Evolutionary conservation across 2,113 vertebrate genomes (phyloP).

Genomic region (Ochotona curzoniae): DNA sequence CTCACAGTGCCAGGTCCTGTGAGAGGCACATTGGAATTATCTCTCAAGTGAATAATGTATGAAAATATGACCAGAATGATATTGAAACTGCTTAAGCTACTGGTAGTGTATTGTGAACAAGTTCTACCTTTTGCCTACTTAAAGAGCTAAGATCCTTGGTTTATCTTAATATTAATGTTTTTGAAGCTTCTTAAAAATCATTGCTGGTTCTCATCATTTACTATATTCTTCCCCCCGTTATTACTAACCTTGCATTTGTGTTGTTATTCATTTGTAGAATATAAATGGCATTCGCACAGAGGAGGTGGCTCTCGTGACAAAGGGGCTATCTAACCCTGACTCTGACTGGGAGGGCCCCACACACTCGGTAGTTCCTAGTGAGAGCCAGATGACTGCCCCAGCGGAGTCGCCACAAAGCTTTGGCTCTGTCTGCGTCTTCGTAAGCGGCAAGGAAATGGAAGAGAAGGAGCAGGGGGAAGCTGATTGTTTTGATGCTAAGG

Average conservation of each 20-base stretch:
- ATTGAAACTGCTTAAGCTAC: neutral
- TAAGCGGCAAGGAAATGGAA: constrained; percentile 82
- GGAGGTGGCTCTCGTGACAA: constrained; percentile 85
- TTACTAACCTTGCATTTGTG: constrained; percentile 85
- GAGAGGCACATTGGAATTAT: neutral
- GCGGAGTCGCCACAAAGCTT: constrained; percentile 75
- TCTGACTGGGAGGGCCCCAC: constrained; percentile 83
- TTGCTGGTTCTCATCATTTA: constrained; percentile 53
- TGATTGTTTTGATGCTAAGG: constrained; percentile 72
- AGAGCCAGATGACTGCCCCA: constrained; percentile 74
- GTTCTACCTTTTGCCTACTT: constrained; percentile 45
- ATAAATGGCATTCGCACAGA: constrained; percentile 84
- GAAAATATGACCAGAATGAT: constrained; percentile 2
- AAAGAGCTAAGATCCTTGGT: constrained; percentile 40
- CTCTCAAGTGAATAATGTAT: constrained; percentile 11
- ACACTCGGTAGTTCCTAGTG: constrained; percentile 82
- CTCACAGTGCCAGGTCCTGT: neutral
- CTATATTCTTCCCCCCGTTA: constrained; percentile 33
- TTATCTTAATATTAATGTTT: constrained; percentile 67
- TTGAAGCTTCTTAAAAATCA: constrained; percentile 65
- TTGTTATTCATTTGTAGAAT: constrained; percentile 88
- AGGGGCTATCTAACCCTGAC: constrained; percentile 79
- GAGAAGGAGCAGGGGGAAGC: constrained; percentile 69
- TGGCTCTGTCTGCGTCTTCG: constrained; percentile 78
- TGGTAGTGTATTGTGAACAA: neutral